Evolutionary conservation across 2,797 vertebrate genomes (phyloP), one percentile per base, ranked within the genome.

Genomic region (Bryconaethiops microstoma): DNA sequence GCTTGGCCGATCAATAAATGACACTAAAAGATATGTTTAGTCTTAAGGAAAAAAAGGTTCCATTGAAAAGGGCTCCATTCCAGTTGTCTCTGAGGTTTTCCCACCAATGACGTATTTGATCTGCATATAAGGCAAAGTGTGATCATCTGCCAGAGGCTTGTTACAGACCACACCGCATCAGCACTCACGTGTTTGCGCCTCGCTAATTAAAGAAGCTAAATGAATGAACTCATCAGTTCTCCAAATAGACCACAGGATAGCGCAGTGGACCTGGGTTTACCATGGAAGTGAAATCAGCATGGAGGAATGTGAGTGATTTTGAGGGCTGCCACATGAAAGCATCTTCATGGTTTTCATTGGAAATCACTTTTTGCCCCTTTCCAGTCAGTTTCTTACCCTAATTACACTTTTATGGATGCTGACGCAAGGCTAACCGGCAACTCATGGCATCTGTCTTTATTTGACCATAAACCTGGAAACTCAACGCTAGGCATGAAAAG

Each of bases 281-380:
- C 79, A 68, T 89, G 88, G 91, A 90, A 90, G 88, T 92, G 89
- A 92, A 88, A 86, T 93, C 88, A 93, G 83, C 29, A 78, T 55
- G 62, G 21, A 85, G 88, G 88, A 92, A 94, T 92, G 90, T 83
- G 77, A 68, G 40, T 82, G 86, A 85, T 80, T 75, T 87, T 69
- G 82, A 90, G 87, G 88, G 88, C 74, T 70, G 81, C 91, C 91
- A 92, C 91, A 93, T 92, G 79, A 92, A 93, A 92, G 81, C 64
- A 55, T n/a, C 83, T 86, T 79, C 76, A 79, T 68, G 84, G 84
- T 83, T 81, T 84, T 90, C 87, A 85, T 86, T 85, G 87, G 87
- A 70, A 84, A 54, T 57, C 84, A 50, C 35, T 79, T 81, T 71
- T 65, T 57, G 7, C 7, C 82, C 70, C 75, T 82, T 86, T 80